Evolutionary conservation across 2,888 invertebrate species (phyloP), one percentile per base, ranked within the genome.

Genomic region (Kryphioiulus occultus): DNA sequence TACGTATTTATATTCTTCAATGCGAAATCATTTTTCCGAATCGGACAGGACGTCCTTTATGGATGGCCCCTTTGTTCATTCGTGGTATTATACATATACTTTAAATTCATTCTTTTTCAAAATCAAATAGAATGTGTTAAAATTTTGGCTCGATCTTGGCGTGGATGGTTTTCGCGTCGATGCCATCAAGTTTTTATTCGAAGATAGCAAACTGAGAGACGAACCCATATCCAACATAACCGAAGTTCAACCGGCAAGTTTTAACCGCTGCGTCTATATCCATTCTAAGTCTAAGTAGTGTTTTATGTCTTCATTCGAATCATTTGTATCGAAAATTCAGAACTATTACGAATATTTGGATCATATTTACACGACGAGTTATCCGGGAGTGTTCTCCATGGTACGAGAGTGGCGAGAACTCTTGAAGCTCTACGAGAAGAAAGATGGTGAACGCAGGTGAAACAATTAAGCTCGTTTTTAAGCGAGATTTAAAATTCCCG

Each of bases 331-430:
- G 17, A 15, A 17, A 9, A 47, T 47, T 85, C 35, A 89, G 89
- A 85, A 86, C 35, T 85, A 86, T 19, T 88, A 88, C 39, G 84
- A 47, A 22, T 89, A 68, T 59, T 47, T 89, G 78, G 32, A 32
- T 44, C 89, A 89, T 59, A 89, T 88, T 59, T 89, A 89, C 88
- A 89, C 89, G 3, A 87, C 89, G 32, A 89, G 90, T 86, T 90
- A 90, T 86, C 92, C 93, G 30, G 93, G 93, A 89, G 95, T 90
- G 93, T 93, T 88, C 87, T 91, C 91, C 12, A 92, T 97, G 87
- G 91, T 97, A 5, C 92, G 93, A 22, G 93, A 94, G 89, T 96
- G 95, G 94, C 92, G 94, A 53, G 91, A 92, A 30, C 91, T 94
- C n/a, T 93, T 96, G 0, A 93, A 93, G 86, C 94, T 95, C 90